phyloP scores from a whole-genome alignment of 2,888 invertebrate genomes.

The Acanthosepion esculentum region DNA sequence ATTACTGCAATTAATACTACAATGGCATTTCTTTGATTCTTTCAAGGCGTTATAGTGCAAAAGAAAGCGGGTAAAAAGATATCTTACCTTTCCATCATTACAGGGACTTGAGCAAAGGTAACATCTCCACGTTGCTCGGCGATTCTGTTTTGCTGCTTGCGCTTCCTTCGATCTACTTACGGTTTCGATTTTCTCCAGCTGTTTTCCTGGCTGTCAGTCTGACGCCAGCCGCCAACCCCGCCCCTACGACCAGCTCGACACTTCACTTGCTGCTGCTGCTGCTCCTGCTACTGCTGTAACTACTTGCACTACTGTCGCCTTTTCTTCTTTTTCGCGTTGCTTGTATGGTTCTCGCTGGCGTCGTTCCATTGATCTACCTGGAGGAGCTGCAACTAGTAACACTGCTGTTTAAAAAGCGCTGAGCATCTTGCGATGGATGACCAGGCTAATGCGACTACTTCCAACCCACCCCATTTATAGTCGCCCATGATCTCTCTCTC shows the following conservation, averaged over 20 bases:
- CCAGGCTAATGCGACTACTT: too few relatives aligned
- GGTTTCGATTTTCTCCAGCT: background rate
- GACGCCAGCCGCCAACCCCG: background rate
- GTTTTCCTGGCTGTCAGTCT: background rate
- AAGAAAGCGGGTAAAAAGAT: background rate
- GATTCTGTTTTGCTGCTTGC: background rate
- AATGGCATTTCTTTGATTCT: too few relatives aligned
- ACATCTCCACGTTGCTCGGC: background rate
- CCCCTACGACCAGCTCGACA: background rate
- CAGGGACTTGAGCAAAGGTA: background rate
- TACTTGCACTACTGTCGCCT: background rate
- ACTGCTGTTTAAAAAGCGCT: background rate
- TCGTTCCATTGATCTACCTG: background rate
- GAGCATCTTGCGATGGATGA: too few relatives aligned
- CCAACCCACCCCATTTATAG: too few relatives aligned
- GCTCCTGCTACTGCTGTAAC: background rate
- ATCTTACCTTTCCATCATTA: background rate
- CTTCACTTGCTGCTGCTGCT: background rate
- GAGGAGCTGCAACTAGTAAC: background rate
- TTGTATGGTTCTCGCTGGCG: background rate
- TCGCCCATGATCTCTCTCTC: too few relatives aligned
- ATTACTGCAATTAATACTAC: too few relatives aligned
- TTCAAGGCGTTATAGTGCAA: background rate
- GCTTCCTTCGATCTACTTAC: background rate
- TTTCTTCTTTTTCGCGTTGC: background rate